A percentile compares a stretch with the other conserved stretches of the same genome.
phyloP scores from a whole-genome alignment of 2,797 vertebrate genomes.

The Dallia pectoralis region DNA sequence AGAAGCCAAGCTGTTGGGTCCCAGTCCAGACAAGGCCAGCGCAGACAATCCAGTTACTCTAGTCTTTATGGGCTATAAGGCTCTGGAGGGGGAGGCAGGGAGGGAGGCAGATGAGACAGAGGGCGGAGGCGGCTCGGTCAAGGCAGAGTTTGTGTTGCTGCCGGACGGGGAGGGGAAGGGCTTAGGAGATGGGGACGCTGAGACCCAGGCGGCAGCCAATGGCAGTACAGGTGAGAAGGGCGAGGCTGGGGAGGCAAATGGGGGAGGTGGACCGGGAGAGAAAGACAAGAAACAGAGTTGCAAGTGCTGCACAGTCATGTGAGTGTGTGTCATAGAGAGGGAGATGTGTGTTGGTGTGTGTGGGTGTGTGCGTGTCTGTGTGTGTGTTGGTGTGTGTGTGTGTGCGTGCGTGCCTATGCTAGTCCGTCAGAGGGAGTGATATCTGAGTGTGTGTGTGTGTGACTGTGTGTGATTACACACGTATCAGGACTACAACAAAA shows the following conservation, averaged over 20 bases:
- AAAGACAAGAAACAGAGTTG: conserved; percentile 90
- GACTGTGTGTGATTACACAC: conserved; percentile 3
- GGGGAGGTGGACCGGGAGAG: conserved; percentile 70
- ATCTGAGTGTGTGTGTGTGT: conserved; percentile 42
- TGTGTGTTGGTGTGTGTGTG: conserved; percentile 18
- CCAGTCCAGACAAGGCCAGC: conserved; percentile 75
- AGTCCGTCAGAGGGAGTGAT: conserved; percentile 14
- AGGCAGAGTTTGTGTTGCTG: conserved; percentile 93
- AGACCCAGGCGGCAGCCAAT: conserved; percentile 78
- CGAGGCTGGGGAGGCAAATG: conserved; percentile 70
- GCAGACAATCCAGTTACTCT: conserved; percentile 92
- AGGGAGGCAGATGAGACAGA: conserved; percentile 83
- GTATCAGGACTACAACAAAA: conserved; percentile 48
- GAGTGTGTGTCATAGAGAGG: conserved; percentile 55
- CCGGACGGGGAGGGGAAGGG: conserved; percentile 82
- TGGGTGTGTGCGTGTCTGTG: conserved; percentile 4
- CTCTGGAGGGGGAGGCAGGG: conserved; percentile 87
- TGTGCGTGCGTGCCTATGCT: conserved; percentile 18
- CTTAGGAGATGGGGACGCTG: conserved; percentile 63
- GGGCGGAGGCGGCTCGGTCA: conserved; percentile 84
- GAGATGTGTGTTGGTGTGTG: conserved; percentile 37
- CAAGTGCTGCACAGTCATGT: conserved; percentile 95
- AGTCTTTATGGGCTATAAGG: conserved; percentile 98
- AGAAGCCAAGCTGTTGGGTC: conserved; percentile 80
- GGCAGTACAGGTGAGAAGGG: conserved; percentile 81